These are phyloP conservation scores for Nomada goodeniana DNA, from an alignment of 2,888 invertebrate genomes.

Conservation along the genomic window DNA sequence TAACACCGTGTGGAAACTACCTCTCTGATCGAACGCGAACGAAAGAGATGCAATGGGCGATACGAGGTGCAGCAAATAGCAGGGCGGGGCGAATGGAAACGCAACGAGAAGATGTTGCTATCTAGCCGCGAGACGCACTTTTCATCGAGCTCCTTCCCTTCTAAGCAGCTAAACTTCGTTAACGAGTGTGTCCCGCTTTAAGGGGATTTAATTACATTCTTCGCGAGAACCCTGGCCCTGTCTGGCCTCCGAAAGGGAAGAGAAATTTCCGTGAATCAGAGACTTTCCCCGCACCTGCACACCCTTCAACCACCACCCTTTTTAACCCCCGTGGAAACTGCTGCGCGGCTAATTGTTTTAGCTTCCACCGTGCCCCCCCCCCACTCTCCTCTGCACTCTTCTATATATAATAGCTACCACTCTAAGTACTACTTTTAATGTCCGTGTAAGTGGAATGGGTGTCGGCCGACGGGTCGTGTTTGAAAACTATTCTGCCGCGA, in stretches of 20 bases:
- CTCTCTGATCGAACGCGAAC: no score
- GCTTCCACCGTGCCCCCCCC: constrained; percentile 45
- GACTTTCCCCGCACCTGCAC: constrained; percentile 48
- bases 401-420: constrained; percentile 46
- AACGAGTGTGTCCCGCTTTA: constrained; percentile 77
- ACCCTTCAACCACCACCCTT: constrained; percentile 37
- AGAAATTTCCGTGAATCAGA: constrained; percentile 67
- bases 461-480: constrained; percentile 37
- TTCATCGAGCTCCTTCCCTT: constrained; percentile 73
- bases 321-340: constrained; percentile 67
- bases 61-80: background rate
- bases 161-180: constrained; percentile 78
- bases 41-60: no score
- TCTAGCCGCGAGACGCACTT: constrained; percentile 69
- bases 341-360: constrained; percentile 73
- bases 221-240: constrained; percentile 65
- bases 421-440: constrained; percentile 66
- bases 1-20: no score
- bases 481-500: constrained; percentile 58
- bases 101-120: constrained; percentile 39
- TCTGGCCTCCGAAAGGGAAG: constrained; percentile 61
- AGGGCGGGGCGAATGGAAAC: background rate
- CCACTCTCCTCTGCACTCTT: background rate
- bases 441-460: constrained; percentile 39
- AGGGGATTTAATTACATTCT: constrained; percentile 81